Base-by-base conservation (phyloP, 2,888 invertebrate species). In the Iselma pallidipennis region DNA sequence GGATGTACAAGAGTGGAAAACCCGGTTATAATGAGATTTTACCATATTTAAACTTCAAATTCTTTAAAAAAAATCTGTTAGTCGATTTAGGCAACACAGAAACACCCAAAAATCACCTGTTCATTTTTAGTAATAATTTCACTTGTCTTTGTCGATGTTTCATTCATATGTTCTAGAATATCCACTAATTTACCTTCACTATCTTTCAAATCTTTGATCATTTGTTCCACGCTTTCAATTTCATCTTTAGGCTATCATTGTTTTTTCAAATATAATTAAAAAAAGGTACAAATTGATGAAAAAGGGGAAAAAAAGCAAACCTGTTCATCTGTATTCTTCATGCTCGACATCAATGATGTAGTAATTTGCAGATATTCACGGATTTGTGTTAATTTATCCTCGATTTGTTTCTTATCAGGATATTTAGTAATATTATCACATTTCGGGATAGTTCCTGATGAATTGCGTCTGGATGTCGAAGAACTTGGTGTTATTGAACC, bases 341-440 rank as follows among this genome's bases (percentile, higher is more conserved):
- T 86, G 37, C 88, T 88, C 58, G 88, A 88, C 78, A 91, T 89
- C 66, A 91, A 84, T 1, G 87, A 86, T 25, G 88, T 86, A 4
- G 90, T 91, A 33, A 89, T 87, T 73, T 87, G 84, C 64, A 91
- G 89, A 76, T 90, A 91, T 75, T 91, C 91, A 52, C 89, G 82
- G 66, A 91, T 91, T 80, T 91, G 89, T 61, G 87, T 87, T 16
- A 91, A 82, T 51, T 89, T 85, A 29, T 87, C 86, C 73, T 90
- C 89, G 42, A 91, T 89, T 55, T 89, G 87, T 21, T 85, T 86
- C 54, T 88, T 86, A 69, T 90, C 88, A 5, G 89, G 89, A 80
- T 86, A 87, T 72, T 81, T 82, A 26, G 77, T 74, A 42, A 81
- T 74, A 71, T 82, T 82, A 66, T 82, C 81, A 72, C 80, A 81